These are phyloP conservation scores for Ptychadena robeensis DNA, from an alignment of 2,797 vertebrate species.

Conservation along the genomic window DNA sequence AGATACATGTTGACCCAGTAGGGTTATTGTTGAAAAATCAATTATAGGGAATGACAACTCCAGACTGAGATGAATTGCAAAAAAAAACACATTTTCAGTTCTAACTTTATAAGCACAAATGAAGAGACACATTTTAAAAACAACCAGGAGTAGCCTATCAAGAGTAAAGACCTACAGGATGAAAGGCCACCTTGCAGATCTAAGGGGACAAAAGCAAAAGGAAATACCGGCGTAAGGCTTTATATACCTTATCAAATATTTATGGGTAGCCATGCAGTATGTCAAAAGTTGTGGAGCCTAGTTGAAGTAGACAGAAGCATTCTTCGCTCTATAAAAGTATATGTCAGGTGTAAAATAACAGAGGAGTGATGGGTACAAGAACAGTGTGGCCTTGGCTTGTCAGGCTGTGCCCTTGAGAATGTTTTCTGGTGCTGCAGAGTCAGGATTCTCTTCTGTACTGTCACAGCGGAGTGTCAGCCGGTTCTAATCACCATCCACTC, in stretches of 20 bases:
- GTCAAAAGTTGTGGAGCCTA: background rate
- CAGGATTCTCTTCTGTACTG: slow-evolving; percentile 6
- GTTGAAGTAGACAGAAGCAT: background rate
- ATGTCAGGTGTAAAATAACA: slow-evolving; percentile 19
- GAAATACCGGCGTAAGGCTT: background rate
- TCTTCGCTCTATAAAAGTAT: slow-evolving; percentile 4
- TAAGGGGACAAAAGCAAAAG: background rate
- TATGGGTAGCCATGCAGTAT: background rate
- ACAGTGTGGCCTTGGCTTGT: background rate
- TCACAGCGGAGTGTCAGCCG: slow-evolving; percentile 3
- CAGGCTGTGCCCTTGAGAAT: slow-evolving; percentile 16
- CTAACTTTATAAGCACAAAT: background rate
- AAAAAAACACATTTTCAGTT: no score
- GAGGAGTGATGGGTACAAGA: background rate
- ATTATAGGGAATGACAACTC: no score
- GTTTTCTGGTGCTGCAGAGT: background rate
- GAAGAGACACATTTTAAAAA: background rate
- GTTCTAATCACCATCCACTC: slow-evolving; percentile 4
- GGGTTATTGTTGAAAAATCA: no score
- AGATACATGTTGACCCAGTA: no score
- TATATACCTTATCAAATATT: background rate
- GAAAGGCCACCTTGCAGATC: background rate
- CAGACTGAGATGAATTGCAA: no score
- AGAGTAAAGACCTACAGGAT: background rate
- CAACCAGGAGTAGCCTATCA: background rate